These are phyloP conservation scores for Odocoileus hemionus DNA, from an alignment of 2,113 vertebrate species.

Conservation along the genomic window DNA sequence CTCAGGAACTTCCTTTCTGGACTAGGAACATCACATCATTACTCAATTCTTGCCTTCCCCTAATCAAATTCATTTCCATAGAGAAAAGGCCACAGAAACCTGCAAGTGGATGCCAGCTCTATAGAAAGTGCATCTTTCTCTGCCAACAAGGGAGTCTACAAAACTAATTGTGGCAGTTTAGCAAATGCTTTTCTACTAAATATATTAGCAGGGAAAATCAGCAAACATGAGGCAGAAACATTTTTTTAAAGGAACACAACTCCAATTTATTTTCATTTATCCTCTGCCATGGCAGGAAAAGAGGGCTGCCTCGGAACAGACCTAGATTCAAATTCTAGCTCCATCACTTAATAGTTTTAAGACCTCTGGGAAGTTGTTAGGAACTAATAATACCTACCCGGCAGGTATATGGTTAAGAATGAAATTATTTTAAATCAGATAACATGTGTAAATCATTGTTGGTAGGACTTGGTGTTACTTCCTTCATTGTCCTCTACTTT, in stretches of 20 bases:
- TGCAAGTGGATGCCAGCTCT: neutral
- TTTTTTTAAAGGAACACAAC: neutral
- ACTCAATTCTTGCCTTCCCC: neutral
- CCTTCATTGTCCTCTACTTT: neutral
- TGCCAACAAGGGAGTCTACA: neutral
- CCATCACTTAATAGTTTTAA: neutral
- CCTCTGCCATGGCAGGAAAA: neutral
- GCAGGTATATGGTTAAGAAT: neutral
- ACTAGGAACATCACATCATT: neutral
- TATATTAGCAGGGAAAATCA: neutral
- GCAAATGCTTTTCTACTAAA: neutral
- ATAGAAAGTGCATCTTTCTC: neutral
- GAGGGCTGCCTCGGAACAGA: neutral
- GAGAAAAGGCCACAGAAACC: neutral
- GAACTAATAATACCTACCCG: neutral
- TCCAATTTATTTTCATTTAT: neutral
- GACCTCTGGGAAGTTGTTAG: neutral
- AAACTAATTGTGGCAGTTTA: neutral
- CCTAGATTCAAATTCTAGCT: constrained; percentile 8
- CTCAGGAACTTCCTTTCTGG: neutral
- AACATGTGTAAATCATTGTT: neutral
- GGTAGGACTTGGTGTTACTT: neutral
- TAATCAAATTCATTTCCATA: neutral
- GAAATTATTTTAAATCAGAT: neutral
- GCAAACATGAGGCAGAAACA: neutral